These are phyloP conservation scores for Gymnoscopelus braueri DNA, from an alignment of 2,797 vertebrate genomes.

Conservation along the genomic window DNA sequence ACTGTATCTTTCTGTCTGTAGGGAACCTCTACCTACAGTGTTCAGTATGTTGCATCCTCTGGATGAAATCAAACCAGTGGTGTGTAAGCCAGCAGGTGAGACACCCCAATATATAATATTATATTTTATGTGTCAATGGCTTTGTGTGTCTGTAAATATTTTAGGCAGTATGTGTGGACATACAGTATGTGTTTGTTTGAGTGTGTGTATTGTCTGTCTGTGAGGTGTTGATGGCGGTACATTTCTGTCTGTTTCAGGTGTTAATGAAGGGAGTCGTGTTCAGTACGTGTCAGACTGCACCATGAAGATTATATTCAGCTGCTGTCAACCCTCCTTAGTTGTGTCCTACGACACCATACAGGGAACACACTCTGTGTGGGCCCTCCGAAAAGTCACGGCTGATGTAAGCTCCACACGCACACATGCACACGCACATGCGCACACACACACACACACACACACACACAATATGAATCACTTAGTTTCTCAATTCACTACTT, in stretches of 20 bases:
- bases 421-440: not conserved
- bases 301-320: slow-evolving; percentile 91
- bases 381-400: slow-evolving; percentile 88
- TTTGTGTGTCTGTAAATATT: too few species aligned
- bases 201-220: not conserved
- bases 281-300: slow-evolving; percentile 91
- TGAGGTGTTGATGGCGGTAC: not conserved
- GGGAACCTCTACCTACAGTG: slow-evolving; percentile 92
- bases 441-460: not conserved
- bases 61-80: slow-evolving; percentile 94
- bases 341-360: slow-evolving; percentile 93
- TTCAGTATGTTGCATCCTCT: slow-evolving; percentile 98
- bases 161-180: too few species aligned
- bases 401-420: slow-evolving; percentile 80
- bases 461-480: not conserved
- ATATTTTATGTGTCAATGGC: too few species aligned
- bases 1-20: slow-evolving; percentile 55
- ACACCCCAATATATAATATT: slow-evolving; percentile 12
- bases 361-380: slow-evolving; percentile 90
- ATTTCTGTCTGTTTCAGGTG: slow-evolving; percentile 68
- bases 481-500: too few species aligned
- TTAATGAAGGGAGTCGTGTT: slow-evolving; percentile 85
- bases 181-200: not conserved
- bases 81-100: slow-evolving; percentile 91
- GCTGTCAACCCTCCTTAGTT: slow-evolving; percentile 87